Conservation (phyloP, 37 sponge, comb jelly and placozoan genomes). For the Oopsacas minuta region DNA sequence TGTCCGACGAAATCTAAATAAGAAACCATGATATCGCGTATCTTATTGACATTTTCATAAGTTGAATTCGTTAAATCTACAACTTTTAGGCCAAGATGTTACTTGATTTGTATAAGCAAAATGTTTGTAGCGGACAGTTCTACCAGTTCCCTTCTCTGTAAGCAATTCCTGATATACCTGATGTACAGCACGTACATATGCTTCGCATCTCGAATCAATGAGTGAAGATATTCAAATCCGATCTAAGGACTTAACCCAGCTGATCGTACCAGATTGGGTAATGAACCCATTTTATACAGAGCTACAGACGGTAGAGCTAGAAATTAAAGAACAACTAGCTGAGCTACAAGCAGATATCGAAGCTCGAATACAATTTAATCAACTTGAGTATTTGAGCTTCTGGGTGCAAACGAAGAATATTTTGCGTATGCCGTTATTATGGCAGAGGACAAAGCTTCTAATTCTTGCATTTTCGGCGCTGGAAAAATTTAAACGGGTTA, state of each 20-base stretch:
- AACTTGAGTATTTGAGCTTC: neutral
- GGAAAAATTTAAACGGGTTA: slow-evolving; percentile 14
- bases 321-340: slow-evolving; percentile 16
- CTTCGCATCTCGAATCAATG: slow-evolving; percentile 7
- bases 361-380: slow-evolving; percentile 14
- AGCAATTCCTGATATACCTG: neutral
- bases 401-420: slow-evolving; percentile 17
- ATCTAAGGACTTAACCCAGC: slow-evolving; percentile 9
- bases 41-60: slow-evolving; percentile 11
- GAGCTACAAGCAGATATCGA: slow-evolving; percentile 14
- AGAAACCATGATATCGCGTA: neutral
- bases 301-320: neutral
- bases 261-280: slow-evolving; percentile 6
- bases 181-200: neutral
- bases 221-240: neutral
- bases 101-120: neutral
- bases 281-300: neutral
- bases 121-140: neutral
- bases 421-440: slow-evolving; percentile 5
- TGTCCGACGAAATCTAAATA: neutral
- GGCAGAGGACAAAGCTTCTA: slow-evolving; percentile 12
- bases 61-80: neutral
- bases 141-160: slow-evolving; percentile 18
- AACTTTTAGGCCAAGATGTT: neutral
- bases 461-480: neutral